Evolutionary conservation across 53 echinoderm and acorn worm genomes (phyloP).

Genomic region (Henricia sp.): DNA sequence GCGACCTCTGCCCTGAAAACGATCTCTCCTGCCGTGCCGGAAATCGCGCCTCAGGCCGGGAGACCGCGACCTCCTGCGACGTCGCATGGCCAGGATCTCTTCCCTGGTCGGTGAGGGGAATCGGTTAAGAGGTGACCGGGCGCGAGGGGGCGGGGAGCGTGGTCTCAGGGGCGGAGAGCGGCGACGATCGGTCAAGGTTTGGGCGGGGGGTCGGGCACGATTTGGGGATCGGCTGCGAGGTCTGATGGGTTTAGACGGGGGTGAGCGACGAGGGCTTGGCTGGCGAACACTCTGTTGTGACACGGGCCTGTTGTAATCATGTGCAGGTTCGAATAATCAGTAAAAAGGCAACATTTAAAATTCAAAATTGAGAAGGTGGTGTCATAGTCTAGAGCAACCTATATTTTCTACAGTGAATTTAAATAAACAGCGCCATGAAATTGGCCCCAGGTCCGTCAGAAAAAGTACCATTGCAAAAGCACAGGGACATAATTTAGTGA

Average conservation of each 20-base stretch:
- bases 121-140: too few relatives aligned
- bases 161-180: slow-evolving; percentile 20
- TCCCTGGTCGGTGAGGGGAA: slow-evolving; percentile 27
- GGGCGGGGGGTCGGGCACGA: not conserved
- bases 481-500: too few relatives aligned
- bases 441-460: too few relatives aligned
- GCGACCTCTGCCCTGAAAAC: not conserved
- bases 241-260: slow-evolving; percentile 18
- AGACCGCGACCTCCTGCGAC: slow-evolving; percentile 35
- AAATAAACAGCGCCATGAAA: too few relatives aligned
- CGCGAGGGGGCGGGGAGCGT: slow-evolving; percentile 52
- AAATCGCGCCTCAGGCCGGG: slow-evolving; percentile 19
- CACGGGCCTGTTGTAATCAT: too few relatives aligned
- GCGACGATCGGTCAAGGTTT: slow-evolving; percentile 4
- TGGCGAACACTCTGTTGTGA: slow-evolving; percentile 71
- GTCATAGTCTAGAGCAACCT: too few relatives aligned
- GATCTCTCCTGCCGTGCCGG: not conserved
- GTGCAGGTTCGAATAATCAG: too few relatives aligned
- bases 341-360: too few relatives aligned
- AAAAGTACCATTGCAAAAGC: too few relatives aligned
- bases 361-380: too few relatives aligned
- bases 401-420: too few relatives aligned
- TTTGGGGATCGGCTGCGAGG: slow-evolving; percentile 51
- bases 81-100: slow-evolving; percentile 10
- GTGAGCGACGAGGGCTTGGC: slow-evolving; percentile 57